Evolutionary conservation across 2,113 vertebrate species (phyloP), one percentile per base, ranked within the genome.

Genomic region (Tyrannus savana): DNA sequence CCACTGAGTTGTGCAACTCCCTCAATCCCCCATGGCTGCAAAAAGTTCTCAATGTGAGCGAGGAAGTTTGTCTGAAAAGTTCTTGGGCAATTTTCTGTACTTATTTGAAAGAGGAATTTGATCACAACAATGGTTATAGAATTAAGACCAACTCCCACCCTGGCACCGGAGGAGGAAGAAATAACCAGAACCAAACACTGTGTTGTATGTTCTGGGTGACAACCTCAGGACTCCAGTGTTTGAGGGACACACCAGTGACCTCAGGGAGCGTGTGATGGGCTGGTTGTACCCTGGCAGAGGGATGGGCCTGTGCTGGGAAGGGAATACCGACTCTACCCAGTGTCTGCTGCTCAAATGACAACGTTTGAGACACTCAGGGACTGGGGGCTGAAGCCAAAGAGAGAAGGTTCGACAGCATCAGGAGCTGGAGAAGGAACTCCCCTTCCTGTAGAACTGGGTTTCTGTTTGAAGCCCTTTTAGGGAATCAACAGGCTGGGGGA

Each of bases 101-200:
- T 96, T 76, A 92, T 90, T 96, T 56, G 87, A 80, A 94, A 88
- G 31, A 91, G 73, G 88, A 92, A 90, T 92, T 91, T 30, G 79
- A 84, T 92, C 71, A 6, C 31, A 95, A 94, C 93, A 92, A 95
- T 92, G 68, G 95, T 81, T 84, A 90, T 35, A 92, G 90, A 97
- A 95, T 88, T 88, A 94, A 87, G 86, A 94, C 59, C 74, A 90
- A 94, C 86, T 90, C 85, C 78, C 3, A 12, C 52, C 58, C 80
- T 90, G 88, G 93, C 90, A 75, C 44, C 19, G 4, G 35, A 12
- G 63, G 35, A 41, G n/a, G 89, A 75, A 64, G 84, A 76, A 96
- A 81, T 74, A 91, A 92, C 84, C 85, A 84, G 92, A 95, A 81
- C 64, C 96, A 90, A 90, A 30, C 68, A 7, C 67, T 67, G 72